Evolutionary conservation across 2,888 invertebrate species (phyloP), one percentile per base, ranked within the genome.

Genomic region (Rotaria sp.): DNA sequence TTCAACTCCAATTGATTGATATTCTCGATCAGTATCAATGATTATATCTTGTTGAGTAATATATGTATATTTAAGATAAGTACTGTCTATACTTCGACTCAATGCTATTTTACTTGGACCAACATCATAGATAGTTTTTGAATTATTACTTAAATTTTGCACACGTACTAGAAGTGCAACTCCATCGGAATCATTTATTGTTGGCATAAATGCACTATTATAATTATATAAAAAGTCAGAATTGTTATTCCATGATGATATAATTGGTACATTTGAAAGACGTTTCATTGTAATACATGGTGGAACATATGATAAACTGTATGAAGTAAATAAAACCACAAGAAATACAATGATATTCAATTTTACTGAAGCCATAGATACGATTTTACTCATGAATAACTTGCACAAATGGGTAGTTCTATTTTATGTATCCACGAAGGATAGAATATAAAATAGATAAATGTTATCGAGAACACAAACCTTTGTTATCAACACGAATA

Each of bases 171-270:
- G 10, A 8, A 80, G 26, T n/a, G 45, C 45, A 10, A 80, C n/a
- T 80, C 45, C n/a, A n/a, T 80, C 4, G 2, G 80, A 2, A 80
- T 80, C 80, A n/a, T 80, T 80, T 21, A 26, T 45, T n/a, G 21
- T 80, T 41, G 80, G 80, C 80, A 80, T 80, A n/a, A 26, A 26
- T 13, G 80, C 80, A 80, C 24, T 41, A n/a, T 80, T 80, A 45
- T 80, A 80, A 80, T 80, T 80, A 45, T 80, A 80, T 80, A 80
- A 45, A 45, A 80, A 80, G n/a, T 41, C 80, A 1, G 80, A 80
- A 45, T 80, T 41, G 26, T 26, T 45, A n/a, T 45, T 7, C 80
- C 80, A 80, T 80, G 41, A 45, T n/a, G 80, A 80, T 24, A 80
- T 80, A 13, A 80, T 45, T 15, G 80, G 80, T 26, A 11, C 0